Base-by-base conservation (phyloP, 2,888 invertebrate genomes). In the Leptinotarsa juncta region DNA sequence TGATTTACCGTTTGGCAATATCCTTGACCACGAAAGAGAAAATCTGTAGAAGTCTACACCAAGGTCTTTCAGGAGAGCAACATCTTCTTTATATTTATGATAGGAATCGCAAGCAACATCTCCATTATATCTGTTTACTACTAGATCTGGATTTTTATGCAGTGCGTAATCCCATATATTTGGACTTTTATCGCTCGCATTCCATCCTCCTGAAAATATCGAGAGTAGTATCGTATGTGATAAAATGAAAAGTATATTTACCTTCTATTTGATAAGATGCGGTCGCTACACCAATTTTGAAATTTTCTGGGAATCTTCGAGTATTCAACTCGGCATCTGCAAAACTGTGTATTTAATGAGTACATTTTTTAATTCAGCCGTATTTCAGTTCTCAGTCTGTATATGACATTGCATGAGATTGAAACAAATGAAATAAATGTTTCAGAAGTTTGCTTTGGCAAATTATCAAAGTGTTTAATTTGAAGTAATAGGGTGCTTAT, bases 21-120 rank as follows among this genome's bases (percentile, higher is more conserved):
- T 89, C 68, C 96, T 89, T 0, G 94, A 88, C 96, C 96, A 96
- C 0, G 94, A 91, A 81, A 94, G 89, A 0, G 94, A 94, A 85
- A 94, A 94, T 53, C 94, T 89, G 85, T 94, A 94, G 74, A 92
- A 90, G 79, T 92, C 88, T 0, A 92, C 92, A 26, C 92, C 91
- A 2, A 93, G 85, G 76, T 91, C 90, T 72, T 89, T 89, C 4
- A 93, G 87, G 90, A 93, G 90, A 85, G 91, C 89, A 0, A 91
- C 91, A 83, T 93, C 93, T 67, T 91, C 91, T 82, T 90, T 89
- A 84, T 91, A 93, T 74, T 90, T 89, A 83, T 93, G 90, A 83
- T 94, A 94, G 20, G 93, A 93, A 83, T 94, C 92, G 53, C 93
- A 92, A 0, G 94, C 92, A 0, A 93, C 88, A 77, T 94, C 93